These are phyloP conservation scores for Symphodus melops DNA, from an alignment of 2,113 vertebrate genomes.

Conservation along the genomic window DNA sequence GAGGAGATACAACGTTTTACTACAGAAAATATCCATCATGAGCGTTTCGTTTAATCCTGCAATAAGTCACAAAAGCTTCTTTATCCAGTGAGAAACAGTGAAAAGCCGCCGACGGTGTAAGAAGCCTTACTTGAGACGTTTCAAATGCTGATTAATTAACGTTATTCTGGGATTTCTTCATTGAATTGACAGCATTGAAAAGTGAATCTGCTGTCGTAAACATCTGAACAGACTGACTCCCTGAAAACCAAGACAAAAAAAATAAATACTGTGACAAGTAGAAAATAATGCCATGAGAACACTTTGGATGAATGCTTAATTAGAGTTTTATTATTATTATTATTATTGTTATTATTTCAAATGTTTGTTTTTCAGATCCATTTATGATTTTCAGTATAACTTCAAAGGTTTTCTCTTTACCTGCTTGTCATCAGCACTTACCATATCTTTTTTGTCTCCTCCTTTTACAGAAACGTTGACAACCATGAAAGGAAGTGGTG, in stretches of 20 bases:
- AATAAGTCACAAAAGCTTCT: constrained; percentile 53
- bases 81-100: constrained; percentile 40
- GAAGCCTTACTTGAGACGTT: constrained; percentile 19
- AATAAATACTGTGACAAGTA: neutral
- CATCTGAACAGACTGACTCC: constrained; percentile 4
- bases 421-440: neutral
- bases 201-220: neutral
- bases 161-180: constrained; percentile 38
- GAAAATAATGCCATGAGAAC: neutral
- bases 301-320: neutral
- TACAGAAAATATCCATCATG: constrained; percentile 52
- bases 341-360: no score
- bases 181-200: constrained; percentile 55
- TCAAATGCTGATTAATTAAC: constrained; percentile 64
- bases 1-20: constrained; percentile 63
- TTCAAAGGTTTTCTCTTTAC: neutral
- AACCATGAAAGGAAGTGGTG: no score
- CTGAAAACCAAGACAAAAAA: neutral
- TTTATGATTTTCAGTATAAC: no score
- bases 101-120: constrained; percentile 12
- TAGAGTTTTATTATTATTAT: no score
- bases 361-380: neutral
- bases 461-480: neutral
- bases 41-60: constrained; percentile 59
- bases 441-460: neutral